Percentiles rank a stretch among this genome's conserved stretches.
These are phyloP conservation scores for Poliocrania exsul DNA, from an alignment of 2,797 vertebrate species.

Conservation along the genomic window DNA sequence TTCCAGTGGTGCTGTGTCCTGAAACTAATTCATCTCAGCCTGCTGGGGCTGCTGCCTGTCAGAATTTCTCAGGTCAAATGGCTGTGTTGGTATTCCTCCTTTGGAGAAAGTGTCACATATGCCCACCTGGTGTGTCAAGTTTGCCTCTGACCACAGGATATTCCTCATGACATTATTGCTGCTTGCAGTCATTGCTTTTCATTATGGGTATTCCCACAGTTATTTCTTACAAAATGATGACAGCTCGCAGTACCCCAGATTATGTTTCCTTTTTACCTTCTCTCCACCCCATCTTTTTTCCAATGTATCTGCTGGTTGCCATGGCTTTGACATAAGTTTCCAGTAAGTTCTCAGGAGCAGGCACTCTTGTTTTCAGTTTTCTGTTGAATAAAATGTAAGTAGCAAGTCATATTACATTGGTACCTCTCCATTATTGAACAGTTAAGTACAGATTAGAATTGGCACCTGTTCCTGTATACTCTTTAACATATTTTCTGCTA, in stretches of 20 bases:
- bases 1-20: background rate
- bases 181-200: background rate
- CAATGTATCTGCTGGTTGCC: background rate
- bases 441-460: background rate
- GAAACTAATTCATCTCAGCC: background rate
- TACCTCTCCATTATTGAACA: background rate
- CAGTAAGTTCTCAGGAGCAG: background rate
- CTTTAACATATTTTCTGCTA: background rate
- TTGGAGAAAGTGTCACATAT: background rate
- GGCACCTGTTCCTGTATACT: background rate
- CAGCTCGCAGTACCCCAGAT: background rate
- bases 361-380: background rate
- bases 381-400: background rate
- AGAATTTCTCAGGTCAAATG: background rate
- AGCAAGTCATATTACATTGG: background rate
- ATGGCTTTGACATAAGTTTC: background rate
- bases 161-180: background rate
- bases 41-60: background rate
- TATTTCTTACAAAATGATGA: background rate
- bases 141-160: background rate
- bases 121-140: background rate
- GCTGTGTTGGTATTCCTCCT: background rate
- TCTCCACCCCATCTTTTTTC: background rate
- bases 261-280: background rate
- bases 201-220: background rate